Evolutionary conservation across 2,888 invertebrate genomes (phyloP).

Genomic region (Chesias legatella): DNA sequence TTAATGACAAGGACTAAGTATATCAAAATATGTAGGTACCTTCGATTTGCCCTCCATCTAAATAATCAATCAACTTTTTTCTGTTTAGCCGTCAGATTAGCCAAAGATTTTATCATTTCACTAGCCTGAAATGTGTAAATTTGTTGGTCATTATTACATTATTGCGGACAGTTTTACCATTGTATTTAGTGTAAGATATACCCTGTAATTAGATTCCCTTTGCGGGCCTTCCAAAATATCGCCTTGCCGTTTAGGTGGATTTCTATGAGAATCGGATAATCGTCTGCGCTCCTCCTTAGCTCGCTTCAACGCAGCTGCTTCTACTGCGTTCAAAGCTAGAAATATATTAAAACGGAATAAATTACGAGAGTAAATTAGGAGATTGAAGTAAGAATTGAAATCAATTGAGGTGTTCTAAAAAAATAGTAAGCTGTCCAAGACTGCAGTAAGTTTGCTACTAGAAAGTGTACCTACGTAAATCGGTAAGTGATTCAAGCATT

Average conservation of each 20-base stretch:
- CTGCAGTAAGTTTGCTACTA: too few relatives aligned
- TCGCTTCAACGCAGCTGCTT: conserved; percentile 80
- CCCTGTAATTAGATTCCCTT: conserved; percentile 49
- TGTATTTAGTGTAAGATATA: conserved; percentile 28
- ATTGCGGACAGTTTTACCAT: too few relatives aligned
- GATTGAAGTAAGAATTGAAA: too few relatives aligned
- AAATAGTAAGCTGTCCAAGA: too few relatives aligned
- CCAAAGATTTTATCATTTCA: conserved; percentile 72
- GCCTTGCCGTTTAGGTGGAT: conserved; percentile 51
- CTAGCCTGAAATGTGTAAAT: conserved; percentile 51
- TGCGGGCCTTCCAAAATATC: conserved; percentile 55
- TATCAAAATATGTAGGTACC: too few relatives aligned
- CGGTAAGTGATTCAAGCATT: too few relatives aligned
- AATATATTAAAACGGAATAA: conserved; percentile 6
- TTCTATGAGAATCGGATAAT: conserved; percentile 45
- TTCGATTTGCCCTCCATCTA: conserved; percentile 68
- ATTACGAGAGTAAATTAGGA: neutral
- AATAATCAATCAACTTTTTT: conserved; percentile 22
- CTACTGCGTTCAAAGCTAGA: conserved; percentile 77
- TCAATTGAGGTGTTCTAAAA: too few relatives aligned
- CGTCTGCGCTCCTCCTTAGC: conserved; percentile 77
- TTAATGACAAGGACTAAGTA: too few relatives aligned
- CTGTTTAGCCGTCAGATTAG: conserved; percentile 51
- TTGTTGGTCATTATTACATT: too few relatives aligned
- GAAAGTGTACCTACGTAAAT: too few relatives aligned